Conservation (phyloP, 2,113 vertebrate species). For the Sitta europaea region DNA sequence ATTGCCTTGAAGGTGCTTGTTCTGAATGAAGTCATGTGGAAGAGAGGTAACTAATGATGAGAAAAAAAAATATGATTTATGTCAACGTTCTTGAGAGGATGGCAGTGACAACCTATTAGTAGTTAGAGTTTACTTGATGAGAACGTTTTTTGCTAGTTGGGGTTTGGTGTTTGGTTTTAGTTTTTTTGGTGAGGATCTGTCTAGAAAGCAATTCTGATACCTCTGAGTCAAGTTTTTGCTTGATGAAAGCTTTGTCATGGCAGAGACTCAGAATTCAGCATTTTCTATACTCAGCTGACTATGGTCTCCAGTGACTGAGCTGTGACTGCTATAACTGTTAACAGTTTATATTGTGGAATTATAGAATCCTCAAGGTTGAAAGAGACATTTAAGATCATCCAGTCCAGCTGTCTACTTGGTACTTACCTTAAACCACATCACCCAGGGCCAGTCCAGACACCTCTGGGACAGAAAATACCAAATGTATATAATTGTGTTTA, state of each 20-base stretch:
- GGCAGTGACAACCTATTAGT: not conserved
- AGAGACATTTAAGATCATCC: not conserved
- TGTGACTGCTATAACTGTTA: not conserved
- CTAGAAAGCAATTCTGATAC: not conserved
- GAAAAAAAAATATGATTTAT: not conserved
- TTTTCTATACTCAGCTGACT: not conserved
- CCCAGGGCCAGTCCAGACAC: not conserved
- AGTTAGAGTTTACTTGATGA: not conserved
- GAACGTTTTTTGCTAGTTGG: not conserved
- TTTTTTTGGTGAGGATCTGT: not conserved
- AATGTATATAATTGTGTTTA: not conserved
- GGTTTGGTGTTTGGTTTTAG: not conserved
- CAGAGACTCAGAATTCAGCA: not conserved
- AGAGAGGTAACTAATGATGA: not conserved
- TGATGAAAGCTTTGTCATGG: not conserved
- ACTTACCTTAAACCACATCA: not conserved
- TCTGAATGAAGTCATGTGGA: not conserved
- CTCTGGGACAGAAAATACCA: not conserved
- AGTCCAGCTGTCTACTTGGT: not conserved
- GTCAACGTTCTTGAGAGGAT: not conserved
- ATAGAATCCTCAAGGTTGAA: not conserved
- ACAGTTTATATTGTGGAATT: not conserved
- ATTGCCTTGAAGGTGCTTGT: not conserved
- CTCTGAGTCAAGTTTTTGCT: not conserved
- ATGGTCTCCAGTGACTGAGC: fast-evolving